Evolutionary conservation across 2,113 vertebrate species (phyloP).

Genomic region (Protomyctophum bolini): DNA sequence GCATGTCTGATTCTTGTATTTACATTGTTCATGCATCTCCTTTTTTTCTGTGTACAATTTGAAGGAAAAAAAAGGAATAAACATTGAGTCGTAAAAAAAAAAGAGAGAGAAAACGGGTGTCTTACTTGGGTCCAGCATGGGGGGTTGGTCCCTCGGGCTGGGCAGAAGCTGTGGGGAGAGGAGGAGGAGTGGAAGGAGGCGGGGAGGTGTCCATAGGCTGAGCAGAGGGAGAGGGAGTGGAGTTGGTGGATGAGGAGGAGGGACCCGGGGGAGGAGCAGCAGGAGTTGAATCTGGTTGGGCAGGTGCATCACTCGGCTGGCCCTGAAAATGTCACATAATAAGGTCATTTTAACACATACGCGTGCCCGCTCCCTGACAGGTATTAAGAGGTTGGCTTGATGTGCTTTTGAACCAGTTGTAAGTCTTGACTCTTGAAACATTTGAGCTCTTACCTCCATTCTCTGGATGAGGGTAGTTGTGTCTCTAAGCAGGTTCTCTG

Average conservation of each 20-base stretch:
- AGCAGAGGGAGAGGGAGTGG: conserved; percentile 74
- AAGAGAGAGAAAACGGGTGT: neutral
- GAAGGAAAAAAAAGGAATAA: neutral
- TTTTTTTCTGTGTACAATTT: too few species aligned
- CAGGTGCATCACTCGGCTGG: conserved; percentile 52
- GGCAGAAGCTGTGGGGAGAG: conserved; percentile 64
- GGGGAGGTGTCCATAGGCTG: conserved; percentile 82
- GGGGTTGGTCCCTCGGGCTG: conserved; percentile 73
- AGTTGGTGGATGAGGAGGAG: conserved; percentile 71
- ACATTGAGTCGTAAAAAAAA: too few species aligned
- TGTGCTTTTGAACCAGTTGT: too few species aligned
- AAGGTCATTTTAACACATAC: too few species aligned
- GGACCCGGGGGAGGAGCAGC: conserved; percentile 51
- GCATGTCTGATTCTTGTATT: too few species aligned
- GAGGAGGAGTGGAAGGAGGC: conserved; percentile 72
- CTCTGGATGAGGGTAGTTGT: conserved; percentile 83
- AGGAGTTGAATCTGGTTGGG: conserved; percentile 59
- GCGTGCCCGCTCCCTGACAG: too few species aligned
- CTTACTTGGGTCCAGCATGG: conserved; percentile 75
- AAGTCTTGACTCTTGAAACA: neutral
- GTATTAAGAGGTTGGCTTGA: too few species aligned
- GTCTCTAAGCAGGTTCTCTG: conserved; percentile 89
- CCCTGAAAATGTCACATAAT: conserved; percentile 48
- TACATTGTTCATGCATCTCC: too few species aligned
- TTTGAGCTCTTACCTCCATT: conserved; percentile 80